A percentile compares a stretch with the other conserved stretches of the same genome.
Conservation (phyloP, 2,797 vertebrate genomes). For the Coreius guichenoti region DNA sequence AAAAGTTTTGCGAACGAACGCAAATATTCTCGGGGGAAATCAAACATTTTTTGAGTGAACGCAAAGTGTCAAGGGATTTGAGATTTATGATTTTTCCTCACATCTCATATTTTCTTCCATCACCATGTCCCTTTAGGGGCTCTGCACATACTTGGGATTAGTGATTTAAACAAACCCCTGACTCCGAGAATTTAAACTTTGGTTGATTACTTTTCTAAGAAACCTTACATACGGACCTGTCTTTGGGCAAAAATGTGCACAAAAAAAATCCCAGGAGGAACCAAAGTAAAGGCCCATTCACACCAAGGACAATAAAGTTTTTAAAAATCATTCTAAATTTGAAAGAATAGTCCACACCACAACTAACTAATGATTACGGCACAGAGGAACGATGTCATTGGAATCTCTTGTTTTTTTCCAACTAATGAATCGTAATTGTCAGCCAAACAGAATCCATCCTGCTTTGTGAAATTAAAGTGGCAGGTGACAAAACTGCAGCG, state of each 20-base stretch:
- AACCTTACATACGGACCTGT: background rate
- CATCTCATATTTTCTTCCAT: background rate
- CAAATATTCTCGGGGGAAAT: background rate
- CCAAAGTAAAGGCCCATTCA: background rate
- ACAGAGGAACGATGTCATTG: background rate
- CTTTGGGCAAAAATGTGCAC: background rate
- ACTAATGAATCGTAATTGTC: background rate
- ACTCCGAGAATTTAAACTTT: background rate
- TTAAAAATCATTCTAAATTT: background rate
- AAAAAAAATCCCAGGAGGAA: background rate
- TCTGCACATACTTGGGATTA: background rate
- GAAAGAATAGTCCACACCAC: background rate
- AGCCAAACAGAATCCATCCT: background rate
- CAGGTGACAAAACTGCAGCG: background rate
- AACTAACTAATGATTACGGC: background rate
- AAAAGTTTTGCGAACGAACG: no score
- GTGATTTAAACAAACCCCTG: background rate
- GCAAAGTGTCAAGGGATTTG: no score
- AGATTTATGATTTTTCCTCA: background rate
- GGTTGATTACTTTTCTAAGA: background rate
- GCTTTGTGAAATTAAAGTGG: background rate
- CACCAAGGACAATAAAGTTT: rapidly evolving
- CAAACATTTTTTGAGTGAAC: no score
- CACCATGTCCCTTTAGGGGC: background rate
- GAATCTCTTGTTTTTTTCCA: background rate